Base-by-base conservation (phyloP, 2,113 vertebrate genomes). In the Erpornis zantholeuca region DNA sequence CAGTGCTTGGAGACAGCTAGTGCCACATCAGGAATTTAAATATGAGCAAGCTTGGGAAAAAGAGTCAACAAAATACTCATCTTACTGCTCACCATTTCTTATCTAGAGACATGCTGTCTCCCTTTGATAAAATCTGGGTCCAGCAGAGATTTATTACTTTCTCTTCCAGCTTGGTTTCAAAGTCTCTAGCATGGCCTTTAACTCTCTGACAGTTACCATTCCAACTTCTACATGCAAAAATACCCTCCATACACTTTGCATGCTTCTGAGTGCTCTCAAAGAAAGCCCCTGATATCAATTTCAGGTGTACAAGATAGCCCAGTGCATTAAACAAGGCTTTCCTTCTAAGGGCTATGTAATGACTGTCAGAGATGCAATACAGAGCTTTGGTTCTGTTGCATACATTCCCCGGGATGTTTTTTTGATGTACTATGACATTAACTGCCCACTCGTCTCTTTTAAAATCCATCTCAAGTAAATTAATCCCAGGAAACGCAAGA, bases 51-150 rank as follows among this genome's bases (percentile, higher is more conserved):
- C 42, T 1, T 68, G 77, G 73, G 84, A 87, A 77, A 14, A 79
- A 84, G 49, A 95, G 25, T 72, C 63, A 94, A 91, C 73, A 87
- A 87, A 94, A 64, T 13, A 75, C 18, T 82, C 79, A 65, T 66
- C 65, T 78, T 83, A 35, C 77, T 65, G 70, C 61, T 82, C 61
- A 72, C 61, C 20, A 36, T 42, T 83, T 75, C 76, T 88, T 44
- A 56, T 49, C 83, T 73, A 76, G 60, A 93, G 65, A 86, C 69
- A 49, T 9, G 14, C 52, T 68, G 60, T 86, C 94, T 84, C 50
- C 84, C 53, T 73, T 21, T 64, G 91, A 81, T 90, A 93, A 92
- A 65, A 96, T 94, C 92, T 92, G 60, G 11, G 57, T 27, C 73
- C 63, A 79, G 40, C 10, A 49, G n/a, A 91, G 69, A 87, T 86